These are phyloP conservation scores for Craseonycteris thonglongyai DNA, from an alignment of 2,113 vertebrate species.

Conservation along the genomic window DNA sequence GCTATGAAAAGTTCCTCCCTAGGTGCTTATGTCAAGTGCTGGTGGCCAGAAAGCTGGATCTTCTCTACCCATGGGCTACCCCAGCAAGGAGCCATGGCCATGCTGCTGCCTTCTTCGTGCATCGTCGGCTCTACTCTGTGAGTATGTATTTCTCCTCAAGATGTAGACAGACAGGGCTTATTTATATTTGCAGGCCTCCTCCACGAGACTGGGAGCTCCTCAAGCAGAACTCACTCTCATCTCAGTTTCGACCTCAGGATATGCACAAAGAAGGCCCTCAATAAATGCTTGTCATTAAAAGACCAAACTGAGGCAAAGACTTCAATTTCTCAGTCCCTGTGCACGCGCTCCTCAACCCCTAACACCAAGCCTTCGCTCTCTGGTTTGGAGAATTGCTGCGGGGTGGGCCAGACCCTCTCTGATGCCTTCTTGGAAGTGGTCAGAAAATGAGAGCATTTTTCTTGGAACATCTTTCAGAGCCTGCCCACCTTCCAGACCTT, in stretches of 20 bases:
- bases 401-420: neutral
- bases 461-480: neutral
- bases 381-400: neutral
- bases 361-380: neutral
- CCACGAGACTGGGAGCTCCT: neutral
- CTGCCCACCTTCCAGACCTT: neutral
- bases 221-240: neutral
- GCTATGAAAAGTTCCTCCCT: slow-evolving; percentile 50
- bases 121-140: neutral
- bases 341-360: neutral
- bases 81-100: neutral
- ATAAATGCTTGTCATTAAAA: neutral
- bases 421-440: neutral
- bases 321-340: neutral
- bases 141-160: neutral
- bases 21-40: neutral
- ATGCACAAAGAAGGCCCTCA: neutral
- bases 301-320: neutral
- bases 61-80: neutral
- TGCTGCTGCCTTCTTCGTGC: neutral
- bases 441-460: neutral
- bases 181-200: neutral
- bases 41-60: neutral
- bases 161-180: fast-evolving
- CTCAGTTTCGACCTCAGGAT: neutral